Evolutionary conservation across 1,140 invertebrate species (phyloP).

Genomic region (Alviniconcha marisindica): DNA sequence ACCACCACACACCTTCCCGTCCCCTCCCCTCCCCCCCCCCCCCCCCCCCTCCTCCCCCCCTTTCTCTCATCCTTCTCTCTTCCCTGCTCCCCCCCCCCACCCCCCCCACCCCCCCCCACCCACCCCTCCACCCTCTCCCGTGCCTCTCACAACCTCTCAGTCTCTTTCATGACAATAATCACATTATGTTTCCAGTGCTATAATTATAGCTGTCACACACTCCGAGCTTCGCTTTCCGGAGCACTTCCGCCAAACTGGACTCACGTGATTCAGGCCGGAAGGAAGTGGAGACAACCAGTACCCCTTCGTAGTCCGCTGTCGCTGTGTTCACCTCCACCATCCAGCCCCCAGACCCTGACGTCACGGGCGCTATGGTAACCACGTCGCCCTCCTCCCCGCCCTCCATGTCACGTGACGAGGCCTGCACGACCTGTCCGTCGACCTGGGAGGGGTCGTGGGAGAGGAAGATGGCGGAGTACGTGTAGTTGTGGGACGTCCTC

Average conservation of each 20-base stretch:
- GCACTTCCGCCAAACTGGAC: background rate
- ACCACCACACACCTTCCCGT: too few relatives aligned
- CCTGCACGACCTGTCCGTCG: background rate
- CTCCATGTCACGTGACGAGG: constrained; percentile 6
- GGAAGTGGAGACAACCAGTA: background rate
- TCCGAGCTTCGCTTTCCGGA: background rate
- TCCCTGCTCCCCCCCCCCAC: too few relatives aligned
- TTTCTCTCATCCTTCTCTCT: background rate
- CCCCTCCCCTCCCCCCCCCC: background rate
- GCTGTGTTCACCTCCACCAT: background rate
- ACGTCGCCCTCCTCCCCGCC: background rate
- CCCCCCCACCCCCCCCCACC: too few relatives aligned
- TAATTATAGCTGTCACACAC: background rate
- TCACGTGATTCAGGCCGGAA: background rate
- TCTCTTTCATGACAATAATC: background rate
- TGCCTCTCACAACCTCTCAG: background rate
- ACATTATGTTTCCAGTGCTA: background rate
- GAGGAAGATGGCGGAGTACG: background rate
- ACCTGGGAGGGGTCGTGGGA: background rate
- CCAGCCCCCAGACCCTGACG: background rate
- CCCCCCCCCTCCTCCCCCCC: background rate
- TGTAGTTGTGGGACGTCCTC: background rate
- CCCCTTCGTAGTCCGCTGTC: background rate
- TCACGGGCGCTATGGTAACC: background rate
- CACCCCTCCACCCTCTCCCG: too few relatives aligned